These are phyloP conservation scores for Acheta domesticus DNA, from an alignment of 2,888 invertebrate genomes.

Conservation along the genomic window DNA sequence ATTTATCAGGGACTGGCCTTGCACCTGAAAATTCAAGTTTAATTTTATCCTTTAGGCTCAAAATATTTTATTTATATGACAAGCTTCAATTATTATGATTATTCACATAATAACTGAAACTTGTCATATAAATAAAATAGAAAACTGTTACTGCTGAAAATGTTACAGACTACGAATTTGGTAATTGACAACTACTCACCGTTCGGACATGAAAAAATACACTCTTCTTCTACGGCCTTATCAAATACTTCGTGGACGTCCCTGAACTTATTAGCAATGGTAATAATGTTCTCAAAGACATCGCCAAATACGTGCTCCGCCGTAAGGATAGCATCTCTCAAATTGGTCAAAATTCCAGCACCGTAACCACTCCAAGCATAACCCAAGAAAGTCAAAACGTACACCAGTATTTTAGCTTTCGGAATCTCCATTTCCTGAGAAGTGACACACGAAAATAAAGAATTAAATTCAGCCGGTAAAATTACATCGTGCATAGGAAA, in stretches of 20 bases:
- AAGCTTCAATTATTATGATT: slow-evolving; percentile 24
- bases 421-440: slow-evolving; percentile 65
- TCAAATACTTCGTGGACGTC: slow-evolving; percentile 77
- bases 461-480: too few species aligned
- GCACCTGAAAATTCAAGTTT: slow-evolving; percentile 54
- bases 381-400: slow-evolving; percentile 69
- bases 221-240: slow-evolving; percentile 80
- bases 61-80: slow-evolving; percentile 1
- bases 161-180: too few species aligned
- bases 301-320: slow-evolving; percentile 79
- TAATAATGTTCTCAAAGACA: slow-evolving; percentile 68
- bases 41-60: not conserved
- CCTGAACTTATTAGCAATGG: slow-evolving; percentile 69
- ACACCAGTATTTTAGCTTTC: slow-evolving; percentile 71
- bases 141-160: too few species aligned
- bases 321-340: slow-evolving; percentile 74
- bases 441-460: not conserved
- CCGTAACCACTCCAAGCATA: slow-evolving; percentile 81
- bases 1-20: slow-evolving; percentile 64
- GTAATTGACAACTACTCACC: slow-evolving; percentile 51
- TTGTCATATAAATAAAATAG: too few species aligned
- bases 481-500: too few species aligned
- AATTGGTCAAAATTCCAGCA: slow-evolving; percentile 64
- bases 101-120: too few species aligned
- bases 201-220: slow-evolving; percentile 69